A percentile compares a stretch with the other conserved stretches of the same genome.
phyloP scores from a whole-genome alignment of 2,113 vertebrate genomes.

The Marcusenius ussheri region DNA sequence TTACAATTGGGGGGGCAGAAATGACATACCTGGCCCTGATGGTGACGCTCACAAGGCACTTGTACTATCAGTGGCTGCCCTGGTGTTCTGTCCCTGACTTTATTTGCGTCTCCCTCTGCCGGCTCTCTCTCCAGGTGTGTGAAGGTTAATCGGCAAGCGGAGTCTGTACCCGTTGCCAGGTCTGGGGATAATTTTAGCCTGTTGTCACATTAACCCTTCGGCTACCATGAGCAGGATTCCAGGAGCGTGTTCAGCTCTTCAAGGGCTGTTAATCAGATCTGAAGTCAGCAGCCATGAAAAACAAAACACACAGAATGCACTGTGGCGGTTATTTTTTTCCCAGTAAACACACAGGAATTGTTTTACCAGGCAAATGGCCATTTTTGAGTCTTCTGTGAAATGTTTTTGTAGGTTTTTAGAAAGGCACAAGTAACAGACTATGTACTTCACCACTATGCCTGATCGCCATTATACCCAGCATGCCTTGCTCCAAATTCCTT shows the following conservation, averaged over 20 bases:
- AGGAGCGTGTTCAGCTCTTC: background rate
- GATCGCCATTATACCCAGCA: background rate
- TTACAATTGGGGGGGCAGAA: background rate
- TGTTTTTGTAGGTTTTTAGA: background rate
- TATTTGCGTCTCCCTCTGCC: background rate
- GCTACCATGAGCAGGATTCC: background rate
- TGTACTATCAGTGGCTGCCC: background rate
- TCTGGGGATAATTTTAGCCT: conserved; percentile 4
- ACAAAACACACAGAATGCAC: background rate
- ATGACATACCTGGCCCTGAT: background rate
- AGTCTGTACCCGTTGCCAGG: background rate
- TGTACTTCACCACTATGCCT: background rate
- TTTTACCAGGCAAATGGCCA: background rate
- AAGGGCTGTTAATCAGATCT: background rate
- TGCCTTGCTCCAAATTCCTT: background rate
- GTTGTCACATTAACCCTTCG: background rate
- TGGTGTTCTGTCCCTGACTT: background rate
- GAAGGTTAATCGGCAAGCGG: background rate
- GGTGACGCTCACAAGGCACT: background rate
- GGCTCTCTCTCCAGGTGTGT: conserved; percentile 11
- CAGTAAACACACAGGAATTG: background rate
- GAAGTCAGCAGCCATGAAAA: background rate
- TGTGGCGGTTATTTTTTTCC: background rate
- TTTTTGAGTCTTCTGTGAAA: background rate
- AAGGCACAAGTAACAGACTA: background rate